Evolutionary conservation across 2,888 invertebrate genomes (phyloP).

Genomic region (Hedychridium roseum): DNA sequence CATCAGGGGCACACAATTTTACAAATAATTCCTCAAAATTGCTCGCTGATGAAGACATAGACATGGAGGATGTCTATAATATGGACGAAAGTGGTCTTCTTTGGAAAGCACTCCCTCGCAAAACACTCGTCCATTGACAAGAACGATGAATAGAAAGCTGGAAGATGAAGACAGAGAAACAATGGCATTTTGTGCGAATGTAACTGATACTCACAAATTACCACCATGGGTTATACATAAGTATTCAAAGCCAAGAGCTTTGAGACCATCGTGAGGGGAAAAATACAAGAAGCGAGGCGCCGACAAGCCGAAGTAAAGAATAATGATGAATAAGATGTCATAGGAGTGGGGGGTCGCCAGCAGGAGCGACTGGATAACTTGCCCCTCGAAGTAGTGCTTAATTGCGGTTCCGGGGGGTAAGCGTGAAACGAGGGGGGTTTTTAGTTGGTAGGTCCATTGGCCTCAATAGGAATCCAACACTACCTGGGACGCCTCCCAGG

Average conservation of each 20-base stretch:
- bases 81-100: conserved; percentile 37
- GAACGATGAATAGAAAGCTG: conserved; percentile 31
- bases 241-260: conserved; percentile 32
- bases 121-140: conserved; percentile 23
- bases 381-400: too few relatives aligned
- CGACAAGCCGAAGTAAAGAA: too few relatives aligned
- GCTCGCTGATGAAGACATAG: background rate
- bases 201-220: conserved; percentile 40
- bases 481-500: too few relatives aligned
- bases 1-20: background rate
- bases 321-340: too few relatives aligned
- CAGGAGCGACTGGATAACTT: too few relatives aligned
- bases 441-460: too few relatives aligned
- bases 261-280: too few relatives aligned
- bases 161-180: conserved; percentile 42
- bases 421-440: too few relatives aligned
- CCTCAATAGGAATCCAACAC: too few relatives aligned
- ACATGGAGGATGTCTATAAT: conserved; percentile 33
- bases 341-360: too few relatives aligned
- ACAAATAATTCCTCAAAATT: background rate
- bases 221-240: conserved; percentile 34
- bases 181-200: conserved; percentile 41
- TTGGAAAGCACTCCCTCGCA: conserved; percentile 34
- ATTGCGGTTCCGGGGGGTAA: too few relatives aligned
- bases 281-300: too few relatives aligned